Conservation (phyloP, 2,888 invertebrate species). For the Rhagonycha lutea region DNA sequence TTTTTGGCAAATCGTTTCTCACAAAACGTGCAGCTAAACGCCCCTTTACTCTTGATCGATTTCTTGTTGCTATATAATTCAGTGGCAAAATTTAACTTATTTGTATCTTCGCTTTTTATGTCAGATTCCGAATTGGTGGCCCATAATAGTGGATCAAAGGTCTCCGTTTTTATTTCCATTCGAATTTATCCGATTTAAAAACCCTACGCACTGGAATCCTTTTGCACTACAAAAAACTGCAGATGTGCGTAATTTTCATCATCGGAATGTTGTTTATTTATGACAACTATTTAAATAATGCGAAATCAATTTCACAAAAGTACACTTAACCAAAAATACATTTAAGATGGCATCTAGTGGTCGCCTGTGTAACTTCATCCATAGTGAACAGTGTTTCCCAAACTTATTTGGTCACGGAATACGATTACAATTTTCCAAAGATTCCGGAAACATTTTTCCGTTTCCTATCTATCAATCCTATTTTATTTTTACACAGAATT, state of each 20-base stretch:
- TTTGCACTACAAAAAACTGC: not conserved
- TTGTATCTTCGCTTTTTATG: not conserved
- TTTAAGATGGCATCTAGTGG: not conserved
- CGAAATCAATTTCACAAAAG: not conserved
- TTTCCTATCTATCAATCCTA: too few relatives aligned
- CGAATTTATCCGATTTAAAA: not conserved
- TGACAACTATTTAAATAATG: not conserved
- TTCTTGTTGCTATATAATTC: not conserved
- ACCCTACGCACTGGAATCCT: not conserved
- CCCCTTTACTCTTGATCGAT: not conserved
- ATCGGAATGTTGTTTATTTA: not conserved
- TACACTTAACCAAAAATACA: not conserved
- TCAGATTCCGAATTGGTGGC: not conserved
- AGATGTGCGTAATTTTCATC: not conserved
- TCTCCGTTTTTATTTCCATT: not conserved
- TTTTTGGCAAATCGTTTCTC: slow-evolving; percentile 38
- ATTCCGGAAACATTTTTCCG: not conserved
- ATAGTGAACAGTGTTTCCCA: too few relatives aligned
- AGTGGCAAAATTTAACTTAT: not conserved
- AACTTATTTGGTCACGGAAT: too few relatives aligned
- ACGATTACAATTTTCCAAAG: too few relatives aligned
- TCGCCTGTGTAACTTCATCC: not conserved
- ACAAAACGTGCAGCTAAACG: slow-evolving; percentile 36
- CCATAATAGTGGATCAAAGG: not conserved
- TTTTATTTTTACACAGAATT: not conserved